Evolutionary conservation across 2,888 invertebrate genomes (phyloP).

Genomic region (Drosophila peninsularis): DNA sequence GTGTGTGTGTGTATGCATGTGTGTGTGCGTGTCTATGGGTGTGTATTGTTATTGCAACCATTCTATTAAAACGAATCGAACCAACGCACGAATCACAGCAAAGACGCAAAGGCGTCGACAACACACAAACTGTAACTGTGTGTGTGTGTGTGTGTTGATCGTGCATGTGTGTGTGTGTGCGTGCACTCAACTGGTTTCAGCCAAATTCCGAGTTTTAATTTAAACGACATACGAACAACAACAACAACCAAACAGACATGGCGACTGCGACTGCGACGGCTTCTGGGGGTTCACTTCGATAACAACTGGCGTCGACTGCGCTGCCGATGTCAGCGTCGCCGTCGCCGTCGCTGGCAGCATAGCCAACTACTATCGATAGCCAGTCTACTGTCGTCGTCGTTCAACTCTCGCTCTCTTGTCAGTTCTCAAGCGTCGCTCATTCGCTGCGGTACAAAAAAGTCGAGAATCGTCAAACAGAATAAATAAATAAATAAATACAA

Average conservation of each 20-base stretch:
- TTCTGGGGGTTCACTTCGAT: slow-evolving; percentile 62
- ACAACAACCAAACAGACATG: slow-evolving; percentile 25
- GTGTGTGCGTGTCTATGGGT: slow-evolving; percentile 13
- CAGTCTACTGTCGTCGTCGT: slow-evolving; percentile 36
- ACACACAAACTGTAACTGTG: slow-evolving; percentile 26
- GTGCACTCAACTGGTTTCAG: slow-evolving; percentile 75
- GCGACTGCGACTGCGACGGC: slow-evolving; percentile 37
- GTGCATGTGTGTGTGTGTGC: slow-evolving; percentile 40
- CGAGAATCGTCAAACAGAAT: slow-evolving; percentile 9
- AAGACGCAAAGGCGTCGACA: slow-evolving; percentile 62
- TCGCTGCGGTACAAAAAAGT: slow-evolving; percentile 49
- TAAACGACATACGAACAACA: slow-evolving; percentile 59
- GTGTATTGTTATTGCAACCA: slow-evolving; percentile 46
- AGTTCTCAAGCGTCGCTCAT: slow-evolving; percentile 68
- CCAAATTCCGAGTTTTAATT: slow-evolving; percentile 77
- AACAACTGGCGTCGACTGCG: slow-evolving; percentile 35
- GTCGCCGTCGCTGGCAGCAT: slow-evolving; percentile 13
- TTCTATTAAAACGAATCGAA: slow-evolving; percentile 64
- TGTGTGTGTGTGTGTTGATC: slow-evolving; percentile 15
- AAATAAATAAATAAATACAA: slow-evolving; percentile 3
- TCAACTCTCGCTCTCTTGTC: slow-evolving; percentile 45
- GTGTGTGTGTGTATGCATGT: slow-evolving; percentile 11
- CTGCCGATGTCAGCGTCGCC: neutral
- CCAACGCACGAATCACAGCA: slow-evolving; percentile 73
- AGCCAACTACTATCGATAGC: slow-evolving; percentile 71